A percentile compares a stretch with the other conserved stretches of the same genome.
phyloP scores from a whole-genome alignment of 2,113 vertebrate species.

The Oenanthe oenanthe region DNA sequence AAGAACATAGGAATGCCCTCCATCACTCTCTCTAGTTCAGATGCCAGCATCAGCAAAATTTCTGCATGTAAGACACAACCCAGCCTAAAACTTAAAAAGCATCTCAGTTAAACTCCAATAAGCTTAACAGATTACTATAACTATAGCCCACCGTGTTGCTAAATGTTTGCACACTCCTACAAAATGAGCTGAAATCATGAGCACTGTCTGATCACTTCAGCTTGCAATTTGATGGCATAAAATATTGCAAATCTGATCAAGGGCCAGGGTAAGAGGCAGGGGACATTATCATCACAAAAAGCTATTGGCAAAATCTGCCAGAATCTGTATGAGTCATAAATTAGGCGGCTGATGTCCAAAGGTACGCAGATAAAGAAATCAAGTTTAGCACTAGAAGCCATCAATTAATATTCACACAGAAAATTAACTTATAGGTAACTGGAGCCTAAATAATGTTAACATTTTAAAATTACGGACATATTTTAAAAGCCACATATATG shows the following conservation, averaged over 20 bases:
- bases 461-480: background rate
- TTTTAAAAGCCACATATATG: background rate
- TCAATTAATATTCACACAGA: background rate
- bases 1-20: conserved; percentile 56
- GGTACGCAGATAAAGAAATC: background rate
- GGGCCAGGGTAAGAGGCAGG: background rate
- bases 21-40: background rate
- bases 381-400: background rate
- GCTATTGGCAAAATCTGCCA: background rate
- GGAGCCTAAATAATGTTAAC: background rate
- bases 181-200: background rate
- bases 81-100: background rate
- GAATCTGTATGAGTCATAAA: background rate
- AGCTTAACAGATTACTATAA: background rate
- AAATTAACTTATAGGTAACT: background rate
- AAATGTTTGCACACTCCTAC: background rate
- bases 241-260: background rate
- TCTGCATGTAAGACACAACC: background rate
- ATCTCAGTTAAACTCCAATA: background rate
- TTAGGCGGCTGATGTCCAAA: background rate
- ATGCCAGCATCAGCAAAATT: conserved; percentile 41
- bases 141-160: background rate
- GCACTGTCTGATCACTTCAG: background rate
- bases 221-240: background rate
- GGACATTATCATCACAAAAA: background rate